A percentile compares a stretch with the other conserved stretches of the same genome.
Conservation (phyloP, 1,140 invertebrate genomes). For the Danaus plexippus region DNA sequence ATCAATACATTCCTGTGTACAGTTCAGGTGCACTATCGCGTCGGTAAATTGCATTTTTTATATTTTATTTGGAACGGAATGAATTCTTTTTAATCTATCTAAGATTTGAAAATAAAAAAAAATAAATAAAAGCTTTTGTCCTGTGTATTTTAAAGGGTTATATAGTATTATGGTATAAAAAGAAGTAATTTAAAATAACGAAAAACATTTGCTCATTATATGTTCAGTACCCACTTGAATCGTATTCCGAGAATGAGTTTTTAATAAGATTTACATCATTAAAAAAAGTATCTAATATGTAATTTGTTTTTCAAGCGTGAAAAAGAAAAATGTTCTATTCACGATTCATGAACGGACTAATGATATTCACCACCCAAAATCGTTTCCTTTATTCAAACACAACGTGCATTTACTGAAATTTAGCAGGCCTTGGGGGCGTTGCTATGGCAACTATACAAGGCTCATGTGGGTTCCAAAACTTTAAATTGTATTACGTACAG, state of each 20-base stretch:
- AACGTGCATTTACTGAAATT: constrained; percentile 52
- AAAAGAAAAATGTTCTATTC: constrained; percentile 1
- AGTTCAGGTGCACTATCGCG: constrained; percentile 12
- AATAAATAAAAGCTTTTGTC: no score
- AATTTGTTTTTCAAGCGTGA: neutral
- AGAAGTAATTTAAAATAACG: no score
- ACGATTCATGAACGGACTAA: constrained; percentile 31
- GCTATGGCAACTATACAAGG: constrained; percentile 59
- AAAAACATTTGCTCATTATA: no score
- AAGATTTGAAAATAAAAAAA: no score
- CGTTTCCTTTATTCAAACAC: constrained; percentile 56
- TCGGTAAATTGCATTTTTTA: constrained; percentile 7
- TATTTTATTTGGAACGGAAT: constrained; percentile 11
- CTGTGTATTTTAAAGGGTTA: no score
- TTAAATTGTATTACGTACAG: constrained; percentile 64
- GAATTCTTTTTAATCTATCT: constrained; percentile 4
- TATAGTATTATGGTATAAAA: no score
- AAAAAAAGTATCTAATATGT: neutral
- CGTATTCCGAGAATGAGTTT: neutral
- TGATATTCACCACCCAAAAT: constrained; percentile 66
- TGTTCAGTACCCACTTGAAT: neutral
- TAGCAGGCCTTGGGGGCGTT: constrained; percentile 51
- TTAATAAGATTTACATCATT: constrained; percentile 1
- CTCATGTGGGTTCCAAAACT: constrained; percentile 66
- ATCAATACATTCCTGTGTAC: constrained; percentile 13